Evolutionary conservation across 2,113 vertebrate genomes (phyloP).

Genomic region (Erpornis zantholeuca): DNA sequence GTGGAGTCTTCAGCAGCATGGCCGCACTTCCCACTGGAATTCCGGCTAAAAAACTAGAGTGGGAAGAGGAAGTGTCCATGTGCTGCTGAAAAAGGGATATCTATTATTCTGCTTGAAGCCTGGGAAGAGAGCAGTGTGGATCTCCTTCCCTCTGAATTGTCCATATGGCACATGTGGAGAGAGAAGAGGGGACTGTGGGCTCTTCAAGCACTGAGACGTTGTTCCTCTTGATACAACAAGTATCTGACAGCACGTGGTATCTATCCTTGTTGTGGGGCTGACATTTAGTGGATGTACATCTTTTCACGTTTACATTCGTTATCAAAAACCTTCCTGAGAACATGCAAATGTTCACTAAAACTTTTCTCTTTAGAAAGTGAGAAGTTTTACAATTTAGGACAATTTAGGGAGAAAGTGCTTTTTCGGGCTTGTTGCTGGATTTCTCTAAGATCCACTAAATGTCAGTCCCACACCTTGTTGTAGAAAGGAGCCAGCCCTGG

Average conservation of each 20-base stretch:
- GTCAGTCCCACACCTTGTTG: too few relatives aligned
- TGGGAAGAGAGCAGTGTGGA: neutral
- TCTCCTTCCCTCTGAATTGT: neutral
- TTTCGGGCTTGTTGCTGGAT: too few relatives aligned
- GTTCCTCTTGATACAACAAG: accelerated
- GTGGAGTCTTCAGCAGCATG: neutral
- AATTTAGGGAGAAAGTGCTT: too few relatives aligned
- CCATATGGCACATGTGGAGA: neutral
- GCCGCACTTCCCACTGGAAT: neutral
- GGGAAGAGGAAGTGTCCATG: accelerated
- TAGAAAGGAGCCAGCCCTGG: too few relatives aligned
- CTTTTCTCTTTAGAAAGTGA: too few relatives aligned
- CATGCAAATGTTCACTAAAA: too few relatives aligned
- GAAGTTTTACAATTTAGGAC: too few relatives aligned
- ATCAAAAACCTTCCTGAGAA: too few relatives aligned
- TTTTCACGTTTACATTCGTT: too few relatives aligned
- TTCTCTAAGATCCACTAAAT: too few relatives aligned
- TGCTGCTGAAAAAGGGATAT: neutral
- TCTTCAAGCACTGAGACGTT: accelerated
- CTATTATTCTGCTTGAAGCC: neutral
- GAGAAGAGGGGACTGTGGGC: accelerated
- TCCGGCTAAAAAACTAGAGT: neutral
- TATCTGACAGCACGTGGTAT: neutral
- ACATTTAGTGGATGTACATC: too few relatives aligned
- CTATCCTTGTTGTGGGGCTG: too few relatives aligned